Base-by-base conservation (phyloP, 1,140 invertebrate species). In the Drosophila murphyi region DNA sequence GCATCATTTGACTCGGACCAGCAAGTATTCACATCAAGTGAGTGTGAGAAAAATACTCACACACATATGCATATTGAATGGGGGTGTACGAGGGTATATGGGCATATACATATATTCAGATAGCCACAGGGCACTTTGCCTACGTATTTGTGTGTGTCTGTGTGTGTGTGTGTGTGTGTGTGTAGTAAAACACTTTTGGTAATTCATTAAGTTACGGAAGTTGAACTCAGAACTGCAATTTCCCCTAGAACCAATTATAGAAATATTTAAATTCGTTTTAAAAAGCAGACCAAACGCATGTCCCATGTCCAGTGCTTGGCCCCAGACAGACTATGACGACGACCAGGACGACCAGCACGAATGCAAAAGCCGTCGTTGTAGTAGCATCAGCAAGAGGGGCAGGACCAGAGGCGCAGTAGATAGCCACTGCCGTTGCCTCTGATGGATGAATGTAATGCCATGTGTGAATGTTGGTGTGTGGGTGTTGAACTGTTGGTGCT, bases 171-270 rank as follows among this genome's bases (percentile, higher is more conserved):
- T 41, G 8, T 41, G 39, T 41, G 39, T 43, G 39, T 43, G 10
- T 43, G 39, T n/a, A 91, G 87, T 80, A 82, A 91, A 92, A 86
- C 83, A 90, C 89, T 90, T 91, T 91, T 86, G 82, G 83, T 90
- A 92, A 92, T 92, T 92, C 91, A 92, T 92, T 92, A 91, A 91
- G 85, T 87, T 89, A 91, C 91, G 91, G 91, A 92, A 92, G 91
- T 92, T 92, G 88, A 91, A 92, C 91, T 92, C 88, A 91, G 90
- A 92, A 92, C 91, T 91, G 91, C 88, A 92, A 92, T 92, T 92
- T 92, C 91, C 91, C 91, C 89, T 91, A 91, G 85, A 91, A 92
- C 82, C 91, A 92, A 92, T 92, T 92, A 92, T 82, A 91, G 90
- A 92, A 91, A 91, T 91, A 89, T 91, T 92, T 91, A 91, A 92